phyloP scores from a whole-genome alignment of 1,140 invertebrate genomes.

The Pseudomyrmex gracilis region DNA sequence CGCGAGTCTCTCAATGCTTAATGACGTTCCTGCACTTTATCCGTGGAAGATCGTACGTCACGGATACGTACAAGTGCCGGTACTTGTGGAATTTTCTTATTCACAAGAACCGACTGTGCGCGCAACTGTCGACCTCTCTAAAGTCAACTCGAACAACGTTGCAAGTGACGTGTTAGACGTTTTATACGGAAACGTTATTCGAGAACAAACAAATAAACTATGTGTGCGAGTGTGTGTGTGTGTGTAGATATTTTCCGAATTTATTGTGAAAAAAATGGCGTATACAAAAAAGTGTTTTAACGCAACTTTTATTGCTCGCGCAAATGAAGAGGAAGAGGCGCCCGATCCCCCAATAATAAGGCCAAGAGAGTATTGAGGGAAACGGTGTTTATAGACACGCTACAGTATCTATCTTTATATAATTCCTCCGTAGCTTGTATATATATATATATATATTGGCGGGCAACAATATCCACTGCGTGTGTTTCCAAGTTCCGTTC shows the following conservation, averaged over 20 bases:
- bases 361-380: too few species aligned
- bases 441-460: not conserved
- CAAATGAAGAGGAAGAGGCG: not conserved
- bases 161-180: not conserved
- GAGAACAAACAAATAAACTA: not conserved
- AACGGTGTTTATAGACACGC: too few species aligned
- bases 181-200: not conserved
- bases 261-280: too few species aligned
- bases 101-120: not conserved
- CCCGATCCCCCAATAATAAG: too few species aligned
- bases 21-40: slow-evolving; percentile 14
- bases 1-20: slow-evolving; percentile 16
- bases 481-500: not conserved
- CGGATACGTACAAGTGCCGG: not conserved
- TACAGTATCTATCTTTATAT: too few species aligned
- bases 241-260: too few species aligned
- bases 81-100: not conserved
- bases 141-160: not conserved
- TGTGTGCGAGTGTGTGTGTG: too few species aligned
- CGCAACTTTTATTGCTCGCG: slow-evolving; percentile 7
- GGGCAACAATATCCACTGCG: too few species aligned
- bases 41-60: not conserved
- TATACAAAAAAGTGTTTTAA: too few species aligned
- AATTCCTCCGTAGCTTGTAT: not conserved
- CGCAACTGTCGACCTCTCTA: too few species aligned